Percentiles rank a stretch among this genome's conserved stretches.
Evolutionary conservation across 2,888 invertebrate species (phyloP).

Genomic region (Drosophila melanosoma): DNA sequence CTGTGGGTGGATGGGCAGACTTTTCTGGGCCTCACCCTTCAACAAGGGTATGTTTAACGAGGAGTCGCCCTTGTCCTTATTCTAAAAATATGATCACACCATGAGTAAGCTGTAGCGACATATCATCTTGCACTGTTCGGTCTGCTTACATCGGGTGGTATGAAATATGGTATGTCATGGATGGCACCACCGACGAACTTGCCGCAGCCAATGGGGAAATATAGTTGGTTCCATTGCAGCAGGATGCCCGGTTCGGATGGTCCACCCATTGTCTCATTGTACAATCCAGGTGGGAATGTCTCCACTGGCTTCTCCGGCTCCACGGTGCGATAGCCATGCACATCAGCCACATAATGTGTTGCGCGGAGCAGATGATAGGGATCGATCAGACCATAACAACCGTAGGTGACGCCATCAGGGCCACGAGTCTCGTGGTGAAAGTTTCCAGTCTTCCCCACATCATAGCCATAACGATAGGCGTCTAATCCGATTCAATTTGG

Average conservation of each 20-base stretch:
- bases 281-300: slow-evolving; percentile 84
- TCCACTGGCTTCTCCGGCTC: slow-evolving; percentile 89
- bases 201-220: slow-evolving; percentile 91
- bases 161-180: slow-evolving; percentile 78
- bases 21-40: slow-evolving; percentile 71
- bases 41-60: slow-evolving; percentile 37
- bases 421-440: slow-evolving; percentile 92
- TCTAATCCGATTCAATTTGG: slow-evolving; percentile 79
- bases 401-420: slow-evolving; percentile 91
- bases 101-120: slow-evolving; percentile 7
- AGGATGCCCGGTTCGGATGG: slow-evolving; percentile 86
- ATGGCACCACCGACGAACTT: slow-evolving; percentile 85
- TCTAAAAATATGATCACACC: slow-evolving; percentile 54
- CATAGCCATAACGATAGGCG: slow-evolving; percentile 92
- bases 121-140: background rate
- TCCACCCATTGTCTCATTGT: slow-evolving; percentile 71
- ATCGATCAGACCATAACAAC: slow-evolving; percentile 92
- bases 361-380: slow-evolving; percentile 88
- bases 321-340: slow-evolving; percentile 91
- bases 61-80: slow-evolving; percentile 43
- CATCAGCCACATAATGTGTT: slow-evolving; percentile 92
- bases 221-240: slow-evolving; percentile 89
- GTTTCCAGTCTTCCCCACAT: slow-evolving; percentile 90
- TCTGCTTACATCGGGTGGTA: slow-evolving; percentile 73
- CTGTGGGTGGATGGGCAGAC: slow-evolving; percentile 62